Evolutionary conservation across 2,888 invertebrate genomes (phyloP), one percentile per base, ranked within the genome.

Genomic region (Apamea anceps): DNA sequence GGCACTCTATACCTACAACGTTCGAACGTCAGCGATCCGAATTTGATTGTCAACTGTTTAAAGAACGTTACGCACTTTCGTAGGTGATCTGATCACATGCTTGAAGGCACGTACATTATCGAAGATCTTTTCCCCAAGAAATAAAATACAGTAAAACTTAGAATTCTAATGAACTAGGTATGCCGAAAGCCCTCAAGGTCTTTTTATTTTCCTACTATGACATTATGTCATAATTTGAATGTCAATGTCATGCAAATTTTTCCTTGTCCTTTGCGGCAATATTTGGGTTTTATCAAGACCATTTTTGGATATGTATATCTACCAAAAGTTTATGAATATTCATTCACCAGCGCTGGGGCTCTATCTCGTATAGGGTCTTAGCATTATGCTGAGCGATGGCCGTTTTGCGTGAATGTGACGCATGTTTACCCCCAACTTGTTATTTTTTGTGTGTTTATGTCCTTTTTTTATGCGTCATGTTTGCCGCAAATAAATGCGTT

Each of bases 1-100:
- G 71, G 71, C 79, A 80, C 75, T 60, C 7, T 15, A 54, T 18
- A 37, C 2, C 2, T 32, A n/a, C 18, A 45, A 63, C 6, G 13
- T 72, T 28, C 13, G 32, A 18, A 51, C 75, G 79, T 85, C 83
- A 79, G 18, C 62, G 13, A 37, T n/a, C 63, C 75, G 18, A 85
- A 51, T 83, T 72, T 80, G 75, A 73, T 67, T n/a, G 70, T 57
- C 68, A 28, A 67, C 84, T 63, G 57, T 86, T 67, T 79, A 67
- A 51, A 66, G 25, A 60, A 71, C 15, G 15, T 68, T 63, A 62
- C 51, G 32, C 18, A 68, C 25, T 25, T 15, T 32, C 0, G n/a
- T 6, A 5, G 5, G n/a, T 3, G 13, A 32, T 25, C 63, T 3
- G 13, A 32, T 25, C 63, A 83, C 86, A 65, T 73, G 86, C 12